Base-by-base conservation (phyloP, 2,113 vertebrate genomes). In the Ailurus styani region DNA sequence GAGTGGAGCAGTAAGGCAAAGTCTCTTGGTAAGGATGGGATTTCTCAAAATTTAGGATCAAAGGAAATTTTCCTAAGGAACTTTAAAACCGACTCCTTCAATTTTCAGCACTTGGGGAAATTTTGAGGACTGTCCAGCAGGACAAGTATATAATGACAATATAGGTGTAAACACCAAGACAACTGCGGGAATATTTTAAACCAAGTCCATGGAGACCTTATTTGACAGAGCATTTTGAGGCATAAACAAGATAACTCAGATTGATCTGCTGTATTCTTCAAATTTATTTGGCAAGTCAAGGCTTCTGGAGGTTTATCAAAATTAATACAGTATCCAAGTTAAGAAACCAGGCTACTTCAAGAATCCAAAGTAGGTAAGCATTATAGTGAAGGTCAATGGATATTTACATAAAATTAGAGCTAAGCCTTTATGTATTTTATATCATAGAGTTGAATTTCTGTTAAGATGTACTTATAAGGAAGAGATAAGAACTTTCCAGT, bases 11-110 rank as follows among this genome's bases (percentile, higher is more conserved):
- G 68, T 77, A 72, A 94, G 93, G 18, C 60, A 90, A 7, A 82
- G 17, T 90, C 15, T 95, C 64, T 95, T 68, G 40, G 37, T 60
- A 78, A 79, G 50, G 20, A 82, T 87, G 64, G 45, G 15, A 73
- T 40, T 93, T 94, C 83, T 93, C 62, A 72, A 95, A 96, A 81
- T 89, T 83, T 73, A 79, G 42, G 37, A 66, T 50, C 50, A 82
- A 83, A 87, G 60, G 52, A 97, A 93, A 90, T 64, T 84, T 21
- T 34, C 25, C 7, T 54, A n/a, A 62, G 17, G 27, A 85, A 77
- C 23, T 82, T 84, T 91, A 78, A 94, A 92, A 68, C 6, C 54
- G 29, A 82, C 47, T 91, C 37, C 55, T 25, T 93, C 72, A 85
- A 42, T 84, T 60, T 95, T 88, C 31, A 94, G 79, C 29, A 96